A percentile compares a stretch with the other conserved stretches of the same genome.
phyloP scores from a whole-genome alignment of 2,888 invertebrate genomes.

The Erebia aethiops region DNA sequence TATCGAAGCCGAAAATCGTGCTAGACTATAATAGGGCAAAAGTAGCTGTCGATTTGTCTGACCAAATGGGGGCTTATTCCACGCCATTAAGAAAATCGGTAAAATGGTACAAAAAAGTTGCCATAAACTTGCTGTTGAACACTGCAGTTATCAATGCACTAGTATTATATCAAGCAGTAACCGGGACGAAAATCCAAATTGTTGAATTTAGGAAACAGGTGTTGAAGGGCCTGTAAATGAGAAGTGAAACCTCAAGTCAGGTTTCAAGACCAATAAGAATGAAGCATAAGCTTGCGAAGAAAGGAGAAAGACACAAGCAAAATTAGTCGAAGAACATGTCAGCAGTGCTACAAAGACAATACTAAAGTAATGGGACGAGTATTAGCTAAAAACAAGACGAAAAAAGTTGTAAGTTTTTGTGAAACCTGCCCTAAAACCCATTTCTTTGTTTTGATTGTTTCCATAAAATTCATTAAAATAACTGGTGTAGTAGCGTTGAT shows the following conservation, averaged over 20 bases:
- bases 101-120: conserved; percentile 45
- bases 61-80: conserved; percentile 45
- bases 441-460: conserved; percentile 7
- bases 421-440: conserved; percentile 6
- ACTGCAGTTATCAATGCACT: conserved; percentile 26
- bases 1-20: conserved; percentile 31
- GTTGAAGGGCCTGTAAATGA: conserved; percentile 28
- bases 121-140: conserved; percentile 43
- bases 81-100: conserved; percentile 44
- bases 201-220: conserved; percentile 38
- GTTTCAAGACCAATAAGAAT: too few relatives aligned
- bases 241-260: too few relatives aligned
- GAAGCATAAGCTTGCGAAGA: too few relatives aligned
- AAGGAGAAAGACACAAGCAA: too few relatives aligned
- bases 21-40: conserved; percentile 46
- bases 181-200: conserved; percentile 34
- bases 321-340: too few relatives aligned
- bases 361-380: too few relatives aligned
- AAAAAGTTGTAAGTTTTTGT: neutral
- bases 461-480: conserved; percentile 5
- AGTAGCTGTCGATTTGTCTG: conserved; percentile 20
- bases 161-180: conserved; percentile 42
- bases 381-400: conserved; percentile 4
- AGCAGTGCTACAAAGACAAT: too few relatives aligned
- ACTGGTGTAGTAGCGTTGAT: too few relatives aligned